These are phyloP conservation scores for Holacanthella duospinosa DNA, from an alignment of 2,888 invertebrate species.

Conservation along the genomic window DNA sequence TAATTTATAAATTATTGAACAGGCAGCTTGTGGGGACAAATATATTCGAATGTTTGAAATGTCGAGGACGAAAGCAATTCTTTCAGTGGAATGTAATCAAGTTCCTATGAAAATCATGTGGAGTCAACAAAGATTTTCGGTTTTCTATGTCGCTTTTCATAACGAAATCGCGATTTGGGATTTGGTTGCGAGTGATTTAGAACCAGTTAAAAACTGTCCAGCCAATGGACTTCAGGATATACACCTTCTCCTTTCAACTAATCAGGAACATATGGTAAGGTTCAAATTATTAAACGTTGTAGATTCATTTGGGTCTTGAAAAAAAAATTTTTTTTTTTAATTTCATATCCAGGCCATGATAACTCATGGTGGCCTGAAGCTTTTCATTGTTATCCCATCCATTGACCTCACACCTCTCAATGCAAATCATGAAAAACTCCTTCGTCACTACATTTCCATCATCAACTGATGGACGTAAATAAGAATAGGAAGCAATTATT, in stretches of 20 bases:
- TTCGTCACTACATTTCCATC: neutral
- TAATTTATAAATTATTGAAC: neutral
- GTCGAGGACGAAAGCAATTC: neutral
- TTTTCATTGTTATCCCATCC: neutral
- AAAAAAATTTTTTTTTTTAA: neutral
- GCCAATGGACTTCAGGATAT: neutral
- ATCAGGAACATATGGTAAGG: neutral
- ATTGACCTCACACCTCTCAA: neutral
- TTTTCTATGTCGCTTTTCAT: neutral
- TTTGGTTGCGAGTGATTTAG: neutral
- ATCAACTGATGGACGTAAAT: too few relatives aligned
- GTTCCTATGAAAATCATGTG: neutral
- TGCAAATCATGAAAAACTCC: neutral
- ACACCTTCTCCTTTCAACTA: neutral
- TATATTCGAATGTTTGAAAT: neutral
- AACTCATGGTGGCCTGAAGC: neutral
- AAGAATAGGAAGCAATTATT: too few relatives aligned
- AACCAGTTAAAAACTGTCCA: neutral
- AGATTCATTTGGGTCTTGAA: neutral
- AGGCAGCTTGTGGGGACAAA: neutral
- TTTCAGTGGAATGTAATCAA: neutral
- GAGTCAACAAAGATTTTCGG: neutral
- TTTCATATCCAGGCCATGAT: neutral
- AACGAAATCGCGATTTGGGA: neutral
- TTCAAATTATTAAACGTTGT: neutral